These are phyloP conservation scores for Solea solea DNA, from an alignment of 2,113 vertebrate genomes.

Conservation along the genomic window DNA sequence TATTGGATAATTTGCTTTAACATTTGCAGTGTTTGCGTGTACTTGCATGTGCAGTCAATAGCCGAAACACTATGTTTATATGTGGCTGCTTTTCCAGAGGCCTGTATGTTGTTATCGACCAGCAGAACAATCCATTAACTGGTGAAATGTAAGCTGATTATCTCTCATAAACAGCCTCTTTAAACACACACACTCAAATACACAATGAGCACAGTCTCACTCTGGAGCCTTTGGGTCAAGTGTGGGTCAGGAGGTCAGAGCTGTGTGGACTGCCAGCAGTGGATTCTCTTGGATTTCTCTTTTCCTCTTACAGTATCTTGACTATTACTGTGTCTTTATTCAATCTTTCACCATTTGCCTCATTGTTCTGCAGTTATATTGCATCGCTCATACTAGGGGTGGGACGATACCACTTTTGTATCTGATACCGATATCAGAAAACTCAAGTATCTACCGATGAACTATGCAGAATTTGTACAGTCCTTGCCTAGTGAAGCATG, in stretches of 20 bases:
- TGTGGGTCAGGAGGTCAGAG: constrained; percentile 56
- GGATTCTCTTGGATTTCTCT: not conserved
- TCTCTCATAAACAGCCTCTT: constrained; percentile 34
- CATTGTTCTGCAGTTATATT: constrained; percentile 23
- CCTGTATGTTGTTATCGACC: constrained; percentile 27
- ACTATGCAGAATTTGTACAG: too few species aligned
- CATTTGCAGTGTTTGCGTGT: too few species aligned
- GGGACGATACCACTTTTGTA: too few species aligned
- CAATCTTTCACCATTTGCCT: not conserved
- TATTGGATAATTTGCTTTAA: too few species aligned
- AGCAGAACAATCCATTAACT: constrained; percentile 41
- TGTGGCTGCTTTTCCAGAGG: not conserved
- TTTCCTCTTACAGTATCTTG: not conserved
- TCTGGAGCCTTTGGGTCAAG: constrained; percentile 34
- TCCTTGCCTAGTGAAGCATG: too few species aligned
- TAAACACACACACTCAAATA: constrained; percentile 27
- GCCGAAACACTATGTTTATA: too few species aligned
- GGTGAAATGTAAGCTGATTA: constrained; percentile 64
- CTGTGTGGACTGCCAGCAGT: constrained; percentile 27
- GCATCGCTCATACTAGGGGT: constrained; percentile 15
- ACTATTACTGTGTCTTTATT: not conserved
- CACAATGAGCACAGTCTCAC: constrained; percentile 4
- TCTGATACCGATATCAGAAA: too few species aligned
- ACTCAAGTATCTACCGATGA: too few species aligned
- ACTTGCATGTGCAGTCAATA: constrained; percentile 1